Evolutionary conservation across 1,140 invertebrate species (phyloP).

Genomic region (Caenorhabditis latens): DNA sequence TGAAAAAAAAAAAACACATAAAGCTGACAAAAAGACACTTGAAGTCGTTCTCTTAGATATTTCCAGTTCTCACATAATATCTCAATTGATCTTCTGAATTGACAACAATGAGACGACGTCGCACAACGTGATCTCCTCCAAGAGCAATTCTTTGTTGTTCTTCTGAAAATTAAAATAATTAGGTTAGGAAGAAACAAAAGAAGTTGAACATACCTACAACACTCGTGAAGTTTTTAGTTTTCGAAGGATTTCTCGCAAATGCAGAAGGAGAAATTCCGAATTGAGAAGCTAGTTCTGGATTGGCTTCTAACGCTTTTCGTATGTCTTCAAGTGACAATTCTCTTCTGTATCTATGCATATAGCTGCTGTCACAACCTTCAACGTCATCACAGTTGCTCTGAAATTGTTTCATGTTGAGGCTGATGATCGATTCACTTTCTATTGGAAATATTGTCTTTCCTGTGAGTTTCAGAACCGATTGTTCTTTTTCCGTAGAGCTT

Average conservation of each 20-base stretch:
- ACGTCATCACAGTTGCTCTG: conserved; percentile 61
- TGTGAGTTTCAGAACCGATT: conserved; percentile 66
- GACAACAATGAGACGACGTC: conserved; percentile 74
- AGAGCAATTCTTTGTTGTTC: conserved; percentile 75
- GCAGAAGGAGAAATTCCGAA: conserved; percentile 66
- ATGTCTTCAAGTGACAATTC: conserved; percentile 74
- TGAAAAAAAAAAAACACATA: not conserved
- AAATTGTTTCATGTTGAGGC: conserved; percentile 71
- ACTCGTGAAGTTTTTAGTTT: conserved; percentile 54
- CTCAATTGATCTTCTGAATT: conserved; percentile 77
- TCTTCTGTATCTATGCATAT: conserved; percentile 66
- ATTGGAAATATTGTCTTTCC: conserved; percentile 78
- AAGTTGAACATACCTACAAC: conserved; percentile 14
- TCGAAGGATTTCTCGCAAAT: conserved; percentile 49
- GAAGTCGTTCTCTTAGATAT: conserved; percentile 55
- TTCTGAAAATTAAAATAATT: conserved; percentile 15
- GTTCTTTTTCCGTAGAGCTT: conserved; percentile 11
- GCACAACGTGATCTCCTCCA: conserved; percentile 76
- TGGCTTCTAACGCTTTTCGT: conserved; percentile 72
- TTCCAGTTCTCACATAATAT: conserved; percentile 76
- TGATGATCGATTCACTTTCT: conserved; percentile 77
- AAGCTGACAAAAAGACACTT: conserved; percentile 22
- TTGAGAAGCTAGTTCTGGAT: conserved; percentile 73
- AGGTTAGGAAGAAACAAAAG: not conserved
- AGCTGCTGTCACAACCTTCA: conserved; percentile 60